Conservation (phyloP, 2,797 vertebrate species). For the Chelmon rostratus region DNA sequence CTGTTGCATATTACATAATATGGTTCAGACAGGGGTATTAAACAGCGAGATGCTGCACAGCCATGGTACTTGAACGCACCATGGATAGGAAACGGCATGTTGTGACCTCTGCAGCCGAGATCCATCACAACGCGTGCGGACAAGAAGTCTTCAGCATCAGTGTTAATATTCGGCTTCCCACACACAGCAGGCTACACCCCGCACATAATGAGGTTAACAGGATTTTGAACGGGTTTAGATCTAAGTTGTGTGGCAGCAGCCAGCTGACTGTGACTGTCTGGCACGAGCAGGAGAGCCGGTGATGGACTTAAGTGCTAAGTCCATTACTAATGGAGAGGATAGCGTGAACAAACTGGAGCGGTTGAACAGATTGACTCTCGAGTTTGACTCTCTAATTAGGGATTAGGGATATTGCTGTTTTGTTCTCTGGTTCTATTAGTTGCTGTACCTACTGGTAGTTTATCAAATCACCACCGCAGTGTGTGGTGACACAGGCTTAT, state of each 20-base stretch:
- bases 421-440: background rate
- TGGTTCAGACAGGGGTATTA: background rate
- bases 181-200: slow-evolving; percentile 11
- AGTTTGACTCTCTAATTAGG: slow-evolving; percentile 57
- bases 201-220: slow-evolving; percentile 33
- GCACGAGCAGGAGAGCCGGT: slow-evolving; percentile 18
- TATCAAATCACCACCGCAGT: background rate
- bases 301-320: slow-evolving; percentile 48
- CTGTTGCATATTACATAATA: slow-evolving; percentile 20
- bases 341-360: slow-evolving; percentile 26
- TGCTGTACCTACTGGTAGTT: background rate
- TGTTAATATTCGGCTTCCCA: slow-evolving; percentile 17
- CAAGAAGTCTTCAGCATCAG: background rate
- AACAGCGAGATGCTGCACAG: background rate
- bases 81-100: background rate
- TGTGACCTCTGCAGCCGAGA: background rate
- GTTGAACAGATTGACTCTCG: slow-evolving; percentile 32
- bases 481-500: background rate
- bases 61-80: background rate
- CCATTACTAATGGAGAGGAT: slow-evolving; percentile 39
- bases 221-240: slow-evolving; percentile 17
- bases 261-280: slow-evolving; percentile 33
- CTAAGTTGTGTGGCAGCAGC: slow-evolving; percentile 44
- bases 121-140: background rate
- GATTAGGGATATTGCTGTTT: slow-evolving; percentile 33